Base-by-base conservation (phyloP, 1,140 invertebrate genomes). In the Ladona fulva region DNA sequence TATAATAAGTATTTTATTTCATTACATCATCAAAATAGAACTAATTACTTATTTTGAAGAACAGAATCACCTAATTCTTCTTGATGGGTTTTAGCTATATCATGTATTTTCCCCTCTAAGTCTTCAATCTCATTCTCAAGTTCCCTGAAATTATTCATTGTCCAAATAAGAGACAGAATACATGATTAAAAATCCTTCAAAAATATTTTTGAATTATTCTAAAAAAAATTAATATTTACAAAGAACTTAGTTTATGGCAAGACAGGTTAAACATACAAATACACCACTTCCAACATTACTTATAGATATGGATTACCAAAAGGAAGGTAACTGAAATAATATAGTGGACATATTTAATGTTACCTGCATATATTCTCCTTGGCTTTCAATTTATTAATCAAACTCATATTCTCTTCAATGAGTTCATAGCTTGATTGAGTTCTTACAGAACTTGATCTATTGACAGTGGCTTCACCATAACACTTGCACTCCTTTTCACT, bases 331-430 rank as follows among this genome's bases (percentile, higher is more conserved):
- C 8, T 1, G 8, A 37, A 37, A 37, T 37, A 8, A 1, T 5
- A 37, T 5, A 37, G 8, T 37, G 1, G 29, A 37, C 1, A 37
- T 37, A 37, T 37, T 37, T 6, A 12, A 66, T 78, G 77, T 73
- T 74, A 83, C 83, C 82, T 83, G 80, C 86, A 85, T 25, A 86
- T 83, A 75, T 85, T 83, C 81, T 88, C 87, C 80, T 87, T 86
- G 44, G 83, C 83, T 77, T 83, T 82, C 37, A 89, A 78, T 78
- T 85, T 83, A 73, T 85, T 86, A 19, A 88, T 78, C 0, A 88
- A 80, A 52, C 81, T 84, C 77, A 89, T 84, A 77, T 87, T 87
- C 77, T 87, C 86, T 81, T 89, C 85, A 22, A 89, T 83, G n/a
- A 88, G 82, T 78, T 85, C 83, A 78, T 86, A 87, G 78, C 84